Evolutionary conservation across 2,888 invertebrate genomes (phyloP), one percentile per base, ranked within the genome.

Genomic region (Caenorhabditis panamensis): DNA sequence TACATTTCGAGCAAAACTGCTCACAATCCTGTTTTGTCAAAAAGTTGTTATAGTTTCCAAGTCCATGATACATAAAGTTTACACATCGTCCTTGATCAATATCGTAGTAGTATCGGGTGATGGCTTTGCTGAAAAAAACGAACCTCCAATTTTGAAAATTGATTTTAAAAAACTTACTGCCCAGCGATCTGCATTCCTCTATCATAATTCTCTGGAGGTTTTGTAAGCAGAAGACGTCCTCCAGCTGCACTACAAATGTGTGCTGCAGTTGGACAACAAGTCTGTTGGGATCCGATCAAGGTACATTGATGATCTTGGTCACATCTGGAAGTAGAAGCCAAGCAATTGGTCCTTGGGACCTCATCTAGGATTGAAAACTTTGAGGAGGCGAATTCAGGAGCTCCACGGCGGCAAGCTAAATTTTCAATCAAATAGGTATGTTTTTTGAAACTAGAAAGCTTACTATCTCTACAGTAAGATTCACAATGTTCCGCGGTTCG

Each of bases 21-120:
- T 89, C 89, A 44, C 89, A 89, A 58, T 89, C 89, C 53, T 88
- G 85, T 59, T 89, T 87, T 0, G 88, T 88, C 24, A 84, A 51
- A 64, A 90, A 89, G 64, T 89, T 90, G 69, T 89, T 89, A 71
- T 84, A 90, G 54, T 89, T 90, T 26, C 90, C 90, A 16, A 90
- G 85, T 16, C 88, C 86, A 16, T 88, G 84, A 72, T 86, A 89
- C 22, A 87, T 56, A 75, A 90, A 90, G 49, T 85, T 90, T 22
- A 86, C 84, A 56, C 88, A 88, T 67, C 84, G 53, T 24, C 88
- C 89, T 62, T 88, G 88, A 49, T 89, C 89, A 6, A 84, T 71
- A 54, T 89, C 89, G 71, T 89, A 89, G 54, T 88, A 89, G 67
- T 88, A 89, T 2, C 89, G 87, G 49, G 85, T 87, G 9, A 79